Percentiles rank a stretch among this genome's conserved stretches.
Evolutionary conservation across 1,140 invertebrate genomes (phyloP).

Genomic region (Drosophila ficusphila): DNA sequence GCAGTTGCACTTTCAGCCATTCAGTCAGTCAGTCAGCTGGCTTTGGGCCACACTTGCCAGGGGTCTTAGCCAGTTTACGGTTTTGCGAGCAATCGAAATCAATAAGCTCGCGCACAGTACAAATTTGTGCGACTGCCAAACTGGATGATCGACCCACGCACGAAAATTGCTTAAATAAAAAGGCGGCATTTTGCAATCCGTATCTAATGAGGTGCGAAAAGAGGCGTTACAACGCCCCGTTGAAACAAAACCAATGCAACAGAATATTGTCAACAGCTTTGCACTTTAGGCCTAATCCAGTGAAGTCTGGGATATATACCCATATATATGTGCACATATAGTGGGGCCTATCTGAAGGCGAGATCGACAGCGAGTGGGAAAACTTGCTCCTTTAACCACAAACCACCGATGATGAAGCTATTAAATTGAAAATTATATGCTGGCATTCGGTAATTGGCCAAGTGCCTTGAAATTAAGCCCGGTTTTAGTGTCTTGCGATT

Average conservation of each 20-base stretch:
- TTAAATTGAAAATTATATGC: conserved; percentile 79
- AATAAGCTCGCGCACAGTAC: conserved; percentile 72
- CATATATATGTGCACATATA: not conserved
- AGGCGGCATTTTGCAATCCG: conserved; percentile 20
- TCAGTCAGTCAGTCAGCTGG: conserved; percentile 7
- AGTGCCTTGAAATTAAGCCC: conserved; percentile 67
- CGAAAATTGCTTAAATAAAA: conserved; percentile 11
- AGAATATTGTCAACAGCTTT: conserved; percentile 74
- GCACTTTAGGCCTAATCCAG: conserved; percentile 55
- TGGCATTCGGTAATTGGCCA: conserved; percentile 67
- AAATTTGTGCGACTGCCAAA: conserved; percentile 64
- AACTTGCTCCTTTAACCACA: conserved; percentile 41
- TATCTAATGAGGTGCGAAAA: conserved; percentile 73
- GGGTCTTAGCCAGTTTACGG: not conserved
- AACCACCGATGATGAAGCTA: conserved; percentile 65
- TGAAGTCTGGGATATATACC: not conserved
- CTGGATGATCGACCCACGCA: conserved; percentile 42
- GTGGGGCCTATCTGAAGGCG: conserved; percentile 16
- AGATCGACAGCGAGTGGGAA: conserved; percentile 24
- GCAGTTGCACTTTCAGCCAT: conserved; percentile 33
- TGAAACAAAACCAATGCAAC: conserved; percentile 21
- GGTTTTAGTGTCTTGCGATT: conserved; percentile 36
- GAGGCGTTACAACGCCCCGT: conserved; percentile 45
- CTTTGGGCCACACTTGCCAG: conserved; percentile 20
- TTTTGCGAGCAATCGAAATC: conserved; percentile 50